Percentiles rank a stretch among this genome's conserved stretches.
Evolutionary conservation across 2,888 invertebrate species (phyloP).

Genomic region (Alsophila aescularia): DNA sequence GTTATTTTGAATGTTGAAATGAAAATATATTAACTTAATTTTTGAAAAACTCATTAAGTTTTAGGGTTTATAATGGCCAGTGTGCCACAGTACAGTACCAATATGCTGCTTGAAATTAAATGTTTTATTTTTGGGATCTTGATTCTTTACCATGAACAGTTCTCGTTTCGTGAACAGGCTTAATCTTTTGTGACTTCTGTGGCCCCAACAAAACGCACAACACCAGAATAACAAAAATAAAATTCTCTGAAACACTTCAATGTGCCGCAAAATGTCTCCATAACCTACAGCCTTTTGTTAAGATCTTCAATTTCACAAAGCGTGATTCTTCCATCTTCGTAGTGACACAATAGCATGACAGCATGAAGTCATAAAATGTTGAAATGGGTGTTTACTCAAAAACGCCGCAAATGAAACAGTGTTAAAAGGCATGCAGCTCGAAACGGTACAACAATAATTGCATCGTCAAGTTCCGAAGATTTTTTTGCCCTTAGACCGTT

Average conservation of each 20-base stretch:
- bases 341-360: slow-evolving; percentile 42
- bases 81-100: no score
- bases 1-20: background rate
- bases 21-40: no score
- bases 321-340: slow-evolving; percentile 28
- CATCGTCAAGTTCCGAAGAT: slow-evolving; percentile 41
- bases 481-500: slow-evolving; percentile 52
- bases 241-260: slow-evolving; percentile 17
- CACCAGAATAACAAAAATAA: slow-evolving; percentile 5
- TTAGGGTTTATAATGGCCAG: no score
- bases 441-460: slow-evolving; percentile 50
- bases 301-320: slow-evolving; percentile 33
- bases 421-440: slow-evolving; percentile 30
- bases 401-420: slow-evolving; percentile 43
- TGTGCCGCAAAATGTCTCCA: slow-evolving; percentile 26
- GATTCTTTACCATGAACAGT: background rate
- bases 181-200: background rate
- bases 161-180: no score
- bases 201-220: background rate
- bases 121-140: no score
- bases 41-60: no score
- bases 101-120: no score
- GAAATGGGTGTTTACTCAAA: slow-evolving; percentile 43
- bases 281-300: slow-evolving; percentile 32
- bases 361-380: slow-evolving; percentile 46